A percentile compares a stretch with the other conserved stretches of the same genome.
Evolutionary conservation across 2,797 vertebrate species (phyloP).

Genomic region (Calcarius lapponicus): DNA sequence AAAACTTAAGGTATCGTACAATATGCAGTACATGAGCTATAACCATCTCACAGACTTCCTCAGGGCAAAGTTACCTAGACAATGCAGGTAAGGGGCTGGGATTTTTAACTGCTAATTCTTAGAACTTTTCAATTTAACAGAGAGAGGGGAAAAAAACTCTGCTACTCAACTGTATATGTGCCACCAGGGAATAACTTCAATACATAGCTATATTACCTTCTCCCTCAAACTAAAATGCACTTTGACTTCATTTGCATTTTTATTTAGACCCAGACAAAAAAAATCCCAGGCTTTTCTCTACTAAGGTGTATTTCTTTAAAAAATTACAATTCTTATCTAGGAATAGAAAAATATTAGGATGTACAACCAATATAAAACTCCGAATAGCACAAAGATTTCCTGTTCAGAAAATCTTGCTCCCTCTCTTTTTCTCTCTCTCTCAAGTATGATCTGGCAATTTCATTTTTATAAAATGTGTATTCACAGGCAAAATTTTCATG

Average conservation of each 20-base stretch:
- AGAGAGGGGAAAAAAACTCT: neutral
- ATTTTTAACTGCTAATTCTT: neutral
- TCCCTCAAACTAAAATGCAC: neutral
- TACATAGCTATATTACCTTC: neutral
- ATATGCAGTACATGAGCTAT: neutral
- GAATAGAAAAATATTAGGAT: neutral
- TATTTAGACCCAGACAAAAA: neutral
- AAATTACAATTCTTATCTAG: neutral
- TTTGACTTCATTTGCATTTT: neutral
- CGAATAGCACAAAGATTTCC: neutral
- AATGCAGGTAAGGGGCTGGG: neutral
- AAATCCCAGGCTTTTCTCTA: neutral
- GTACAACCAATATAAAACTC: neutral
- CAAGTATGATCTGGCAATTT: neutral
- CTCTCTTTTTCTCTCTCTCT: neutral
- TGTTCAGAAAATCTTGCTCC: neutral
- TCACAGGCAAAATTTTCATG: neutral
- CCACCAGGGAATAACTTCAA: neutral
- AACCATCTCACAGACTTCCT: neutral
- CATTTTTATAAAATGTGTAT: neutral
- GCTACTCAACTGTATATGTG: neutral
- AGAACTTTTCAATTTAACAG: neutral
- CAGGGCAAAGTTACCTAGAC: neutral
- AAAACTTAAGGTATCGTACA: neutral
- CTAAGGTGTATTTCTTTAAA: neutral